phyloP scores from a whole-genome alignment of 2,797 vertebrate genomes.

The Choloepus didactylus region DNA sequence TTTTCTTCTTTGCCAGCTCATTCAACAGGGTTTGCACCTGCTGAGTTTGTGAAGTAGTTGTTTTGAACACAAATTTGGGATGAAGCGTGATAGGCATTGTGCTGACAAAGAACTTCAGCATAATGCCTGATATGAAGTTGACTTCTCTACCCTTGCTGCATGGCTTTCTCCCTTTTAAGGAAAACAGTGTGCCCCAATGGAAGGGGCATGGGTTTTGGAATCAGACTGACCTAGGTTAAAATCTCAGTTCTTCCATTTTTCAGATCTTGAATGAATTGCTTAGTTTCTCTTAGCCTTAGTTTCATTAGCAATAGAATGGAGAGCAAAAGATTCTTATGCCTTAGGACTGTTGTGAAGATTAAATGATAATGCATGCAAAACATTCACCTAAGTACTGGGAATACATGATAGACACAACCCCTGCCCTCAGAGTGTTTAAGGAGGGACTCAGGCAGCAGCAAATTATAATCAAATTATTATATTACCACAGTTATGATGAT shows the following conservation, averaged over 20 bases:
- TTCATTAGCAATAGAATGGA: neutral
- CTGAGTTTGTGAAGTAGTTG: neutral
- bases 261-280: conserved; percentile 36
- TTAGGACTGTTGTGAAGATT: neutral
- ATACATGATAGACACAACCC: neutral
- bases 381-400: neutral
- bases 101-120: neutral
- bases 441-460: neutral
- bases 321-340: neutral
- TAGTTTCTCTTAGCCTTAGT: neutral
- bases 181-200: rapidly evolving
- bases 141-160: no score
- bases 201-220: neutral
- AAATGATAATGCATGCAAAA: neutral
- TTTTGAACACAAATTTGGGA: conserved; percentile 5
- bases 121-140: no score
- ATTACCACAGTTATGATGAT: neutral
- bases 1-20: neutral
- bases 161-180: neutral
- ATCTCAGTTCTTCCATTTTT: neutral
- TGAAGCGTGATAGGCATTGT: neutral
- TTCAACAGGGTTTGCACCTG: neutral
- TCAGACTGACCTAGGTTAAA: neutral
- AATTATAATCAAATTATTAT: neutral
- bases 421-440: neutral